These are phyloP conservation scores for Oncorhynchus kisutch DNA, from an alignment of 2,113 vertebrate species.

Conservation along the genomic window DNA sequence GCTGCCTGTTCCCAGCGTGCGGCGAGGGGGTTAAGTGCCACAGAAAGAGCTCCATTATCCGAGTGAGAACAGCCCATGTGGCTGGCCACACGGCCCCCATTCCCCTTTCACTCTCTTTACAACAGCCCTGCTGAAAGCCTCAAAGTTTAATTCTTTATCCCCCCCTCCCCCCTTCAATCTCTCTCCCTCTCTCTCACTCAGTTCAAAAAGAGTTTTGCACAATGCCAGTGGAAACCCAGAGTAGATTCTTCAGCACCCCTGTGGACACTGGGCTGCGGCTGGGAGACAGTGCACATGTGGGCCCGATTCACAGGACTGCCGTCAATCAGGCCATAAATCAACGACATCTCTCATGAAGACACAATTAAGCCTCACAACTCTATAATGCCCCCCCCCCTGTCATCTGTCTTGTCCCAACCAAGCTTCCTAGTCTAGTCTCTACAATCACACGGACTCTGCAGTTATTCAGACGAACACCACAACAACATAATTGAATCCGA, in stretches of 20 bases:
- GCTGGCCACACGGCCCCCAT: constrained; percentile 71
- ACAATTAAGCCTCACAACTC: constrained; percentile 56
- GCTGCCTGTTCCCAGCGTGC: constrained; percentile 81
- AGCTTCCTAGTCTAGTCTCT: constrained; percentile 1
- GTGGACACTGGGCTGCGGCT: constrained; percentile 43
- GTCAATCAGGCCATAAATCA: constrained; percentile 63
- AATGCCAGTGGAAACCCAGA: constrained; percentile 62
- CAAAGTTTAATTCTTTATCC: constrained; percentile 65
- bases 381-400: constrained; percentile 48
- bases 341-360: constrained; percentile 55
- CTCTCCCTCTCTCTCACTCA: constrained; percentile 21
- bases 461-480: not conserved
- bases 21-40: constrained; percentile 89
- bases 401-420: constrained; percentile 32
- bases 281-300: constrained; percentile 66
- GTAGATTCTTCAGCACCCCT: constrained; percentile 73
- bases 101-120: constrained; percentile 58
- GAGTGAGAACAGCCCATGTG: constrained; percentile 98
- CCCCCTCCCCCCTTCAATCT: constrained; percentile 30
- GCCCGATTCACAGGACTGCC: constrained; percentile 67
- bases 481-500: no score
- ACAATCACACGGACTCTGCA: not conserved
- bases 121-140: constrained; percentile 58
- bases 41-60: constrained; percentile 89
- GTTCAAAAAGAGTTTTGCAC: constrained; percentile 58